These are phyloP conservation scores for Crossocerus cetratus DNA, from an alignment of 2,888 invertebrate species.

Conservation along the genomic window DNA sequence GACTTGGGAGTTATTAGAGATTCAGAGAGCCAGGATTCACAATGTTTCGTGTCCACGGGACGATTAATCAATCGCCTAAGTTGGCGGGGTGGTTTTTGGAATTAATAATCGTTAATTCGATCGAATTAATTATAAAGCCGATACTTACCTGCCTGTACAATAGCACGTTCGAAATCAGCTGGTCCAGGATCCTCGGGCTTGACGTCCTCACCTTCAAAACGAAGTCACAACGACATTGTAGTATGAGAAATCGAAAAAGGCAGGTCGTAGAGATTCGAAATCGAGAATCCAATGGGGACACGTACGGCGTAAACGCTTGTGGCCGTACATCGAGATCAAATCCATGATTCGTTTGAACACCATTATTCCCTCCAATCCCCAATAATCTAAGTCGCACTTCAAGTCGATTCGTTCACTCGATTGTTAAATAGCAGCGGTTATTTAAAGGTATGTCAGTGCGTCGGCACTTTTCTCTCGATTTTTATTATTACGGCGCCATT, in stretches of 20 bases:
- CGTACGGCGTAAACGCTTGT: constrained; percentile 34
- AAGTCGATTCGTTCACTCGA: too few relatives aligned
- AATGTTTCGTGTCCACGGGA: too few relatives aligned
- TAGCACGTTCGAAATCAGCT: constrained; percentile 70
- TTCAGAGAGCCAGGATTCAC: too few relatives aligned
- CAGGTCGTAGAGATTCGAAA: neutral
- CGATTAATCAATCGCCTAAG: too few relatives aligned
- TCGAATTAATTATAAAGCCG: too few relatives aligned
- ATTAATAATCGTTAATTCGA: too few relatives aligned
- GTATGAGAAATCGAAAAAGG: neutral
- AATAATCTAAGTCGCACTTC: too few relatives aligned
- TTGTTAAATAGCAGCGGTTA: neutral
- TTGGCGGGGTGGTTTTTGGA: too few relatives aligned
- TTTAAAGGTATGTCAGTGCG: neutral
- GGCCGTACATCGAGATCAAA: constrained; percentile 32
- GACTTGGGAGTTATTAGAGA: too few relatives aligned
- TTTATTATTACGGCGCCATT: too few relatives aligned
- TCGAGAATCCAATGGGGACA: constrained; percentile 4
- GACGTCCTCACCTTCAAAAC: constrained; percentile 63
- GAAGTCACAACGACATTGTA: neutral
- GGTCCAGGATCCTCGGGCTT: constrained; percentile 61
- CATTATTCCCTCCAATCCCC: constrained; percentile 34
- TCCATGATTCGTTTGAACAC: constrained; percentile 38
- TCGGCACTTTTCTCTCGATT: too few relatives aligned
- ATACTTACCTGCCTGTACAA: constrained; percentile 64